phyloP scores from a whole-genome alignment of 1,140 invertebrate genomes.

The Lucilia sericata region DNA sequence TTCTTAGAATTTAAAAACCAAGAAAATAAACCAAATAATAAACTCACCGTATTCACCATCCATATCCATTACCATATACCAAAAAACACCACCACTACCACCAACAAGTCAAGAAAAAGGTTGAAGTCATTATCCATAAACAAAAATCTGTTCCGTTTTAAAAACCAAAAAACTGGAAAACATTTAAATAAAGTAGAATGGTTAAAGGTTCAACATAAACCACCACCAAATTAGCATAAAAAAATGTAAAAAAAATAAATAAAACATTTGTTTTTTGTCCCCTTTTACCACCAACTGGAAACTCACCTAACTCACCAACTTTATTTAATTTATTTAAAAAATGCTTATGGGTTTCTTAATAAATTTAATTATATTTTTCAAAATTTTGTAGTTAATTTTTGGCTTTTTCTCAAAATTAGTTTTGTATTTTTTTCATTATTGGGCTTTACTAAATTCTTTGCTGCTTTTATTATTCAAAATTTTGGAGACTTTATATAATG shows the following conservation, averaged over 20 bases:
- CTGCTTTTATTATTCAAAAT: neutral
- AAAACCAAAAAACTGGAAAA: neutral
- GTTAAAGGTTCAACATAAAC: slow-evolving; percentile 34
- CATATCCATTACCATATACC: neutral
- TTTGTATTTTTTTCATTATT: neutral
- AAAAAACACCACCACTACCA: neutral
- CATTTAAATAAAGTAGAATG: slow-evolving; percentile 21
- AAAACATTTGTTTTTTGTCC: slow-evolving; percentile 20
- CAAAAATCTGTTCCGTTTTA: neutral
- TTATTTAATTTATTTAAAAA: neutral
- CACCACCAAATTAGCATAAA: neutral
- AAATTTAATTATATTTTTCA: neutral
- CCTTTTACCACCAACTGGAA: neutral
- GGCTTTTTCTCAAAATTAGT: slow-evolving; percentile 18
- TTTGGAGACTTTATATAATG: neutral
- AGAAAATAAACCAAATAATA: neutral
- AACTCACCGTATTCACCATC: slow-evolving; percentile 30
- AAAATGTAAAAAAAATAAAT: neutral
- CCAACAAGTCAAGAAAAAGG: slow-evolving; percentile 17
- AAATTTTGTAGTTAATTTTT: neutral
- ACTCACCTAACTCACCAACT: slow-evolving; percentile 29
- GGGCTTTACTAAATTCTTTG: slow-evolving; percentile 32
- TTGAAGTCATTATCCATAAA: slow-evolving; percentile 42
- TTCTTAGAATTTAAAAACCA: neutral
- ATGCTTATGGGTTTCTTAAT: slow-evolving; percentile 3